A percentile compares a stretch with the other conserved stretches of the same genome.
phyloP scores from a whole-genome alignment of 2,888 invertebrate species.

The Hydrotaea diabolus region DNA sequence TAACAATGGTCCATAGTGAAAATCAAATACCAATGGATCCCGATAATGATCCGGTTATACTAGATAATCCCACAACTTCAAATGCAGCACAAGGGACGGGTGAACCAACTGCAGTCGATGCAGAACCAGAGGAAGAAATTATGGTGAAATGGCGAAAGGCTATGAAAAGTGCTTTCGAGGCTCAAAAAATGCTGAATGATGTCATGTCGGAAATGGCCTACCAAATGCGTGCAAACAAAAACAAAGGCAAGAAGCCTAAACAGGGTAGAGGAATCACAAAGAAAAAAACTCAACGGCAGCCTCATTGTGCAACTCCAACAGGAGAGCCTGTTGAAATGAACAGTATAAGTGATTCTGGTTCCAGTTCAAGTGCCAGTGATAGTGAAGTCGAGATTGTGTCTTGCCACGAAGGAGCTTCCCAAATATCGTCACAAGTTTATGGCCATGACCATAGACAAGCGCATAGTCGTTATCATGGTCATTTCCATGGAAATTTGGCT shows the following conservation, averaged over 20 bases:
- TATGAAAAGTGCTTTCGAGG: conserved; percentile 71
- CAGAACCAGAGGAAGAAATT: conserved; percentile 60
- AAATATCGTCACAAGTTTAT: conserved; percentile 43
- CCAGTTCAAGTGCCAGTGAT: conserved; percentile 43
- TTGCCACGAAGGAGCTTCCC: background rate
- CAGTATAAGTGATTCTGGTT: background rate
- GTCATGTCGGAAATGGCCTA: conserved; percentile 56
- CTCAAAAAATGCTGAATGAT: conserved; percentile 69
- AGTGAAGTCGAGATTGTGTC: conserved; percentile 58
- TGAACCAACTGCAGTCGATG: background rate
- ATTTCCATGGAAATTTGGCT: conserved; percentile 29
- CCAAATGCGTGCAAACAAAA: conserved; percentile 35
- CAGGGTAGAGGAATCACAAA: conserved; percentile 22
- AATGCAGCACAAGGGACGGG: background rate
- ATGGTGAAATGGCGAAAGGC: conserved; percentile 65
- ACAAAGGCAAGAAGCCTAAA: conserved; percentile 17
- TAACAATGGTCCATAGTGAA: conserved; percentile 69
- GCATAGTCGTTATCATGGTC: conserved; percentile 28
- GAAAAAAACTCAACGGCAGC: conserved; percentile 65
- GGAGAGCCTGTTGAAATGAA: background rate
- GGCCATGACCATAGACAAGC: conserved; percentile 51
- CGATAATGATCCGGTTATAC: conserved; percentile 51
- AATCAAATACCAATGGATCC: conserved; percentile 36
- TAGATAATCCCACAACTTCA: conserved; percentile 50
- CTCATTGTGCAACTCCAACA: conserved; percentile 29